These are phyloP conservation scores for Hemitrygon akajei DNA, from an alignment of 2,797 vertebrate species.

Conservation along the genomic window DNA sequence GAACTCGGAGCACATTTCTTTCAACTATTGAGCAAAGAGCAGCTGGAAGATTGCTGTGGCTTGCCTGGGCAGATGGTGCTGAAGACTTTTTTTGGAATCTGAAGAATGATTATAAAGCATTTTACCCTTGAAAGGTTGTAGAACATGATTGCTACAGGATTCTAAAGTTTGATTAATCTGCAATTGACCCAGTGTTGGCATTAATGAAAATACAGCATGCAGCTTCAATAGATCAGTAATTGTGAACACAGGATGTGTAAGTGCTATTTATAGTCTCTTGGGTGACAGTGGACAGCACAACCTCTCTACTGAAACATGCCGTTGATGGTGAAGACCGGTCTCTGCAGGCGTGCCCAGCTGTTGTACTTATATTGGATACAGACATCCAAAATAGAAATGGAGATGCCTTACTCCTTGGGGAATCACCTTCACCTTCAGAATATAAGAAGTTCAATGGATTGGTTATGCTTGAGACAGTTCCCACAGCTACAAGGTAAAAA, in stretches of 20 bases:
- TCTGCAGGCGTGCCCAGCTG: not conserved
- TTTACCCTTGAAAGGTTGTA: not conserved
- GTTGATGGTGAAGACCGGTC: not conserved
- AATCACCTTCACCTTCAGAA: not conserved
- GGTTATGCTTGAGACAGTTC: not conserved
- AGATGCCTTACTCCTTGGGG: not conserved
- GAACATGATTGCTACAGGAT: not conserved
- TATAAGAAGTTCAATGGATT: not conserved
- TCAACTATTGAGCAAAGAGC: not conserved
- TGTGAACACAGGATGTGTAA: not conserved
- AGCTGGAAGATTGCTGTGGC: not conserved
- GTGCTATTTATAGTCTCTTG: not conserved
- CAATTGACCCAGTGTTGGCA: not conserved
- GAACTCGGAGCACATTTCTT: not conserved
- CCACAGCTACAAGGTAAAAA: not conserved
- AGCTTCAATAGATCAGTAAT: not conserved
- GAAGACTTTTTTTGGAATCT: not conserved
- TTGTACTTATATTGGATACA: not conserved
- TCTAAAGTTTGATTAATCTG: not conserved
- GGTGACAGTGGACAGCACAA: not conserved
- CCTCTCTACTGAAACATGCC: not conserved
- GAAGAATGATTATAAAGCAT: not conserved
- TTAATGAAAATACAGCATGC: not conserved
- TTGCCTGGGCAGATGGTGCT: too few relatives aligned
- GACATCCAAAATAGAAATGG: not conserved